Evolutionary conservation across 1,140 invertebrate species (phyloP).

Genomic region (Physella acuta): DNA sequence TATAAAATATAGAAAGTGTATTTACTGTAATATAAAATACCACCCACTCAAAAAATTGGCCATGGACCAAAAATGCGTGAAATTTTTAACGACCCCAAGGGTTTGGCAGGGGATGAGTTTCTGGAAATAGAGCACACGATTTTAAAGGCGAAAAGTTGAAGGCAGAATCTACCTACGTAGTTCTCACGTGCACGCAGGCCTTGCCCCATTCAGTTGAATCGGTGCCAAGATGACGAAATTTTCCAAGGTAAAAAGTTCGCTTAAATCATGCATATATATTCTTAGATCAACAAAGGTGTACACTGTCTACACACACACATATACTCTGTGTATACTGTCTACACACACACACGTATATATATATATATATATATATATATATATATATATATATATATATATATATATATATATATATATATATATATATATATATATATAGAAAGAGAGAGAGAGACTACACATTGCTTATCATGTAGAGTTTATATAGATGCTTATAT

Average conservation of each 20-base stretch:
- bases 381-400: neutral
- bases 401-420: neutral
- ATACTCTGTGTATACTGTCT: too few relatives aligned
- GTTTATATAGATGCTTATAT: neutral
- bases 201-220: neutral
- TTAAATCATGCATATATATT: neutral
- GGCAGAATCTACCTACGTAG: too few relatives aligned
- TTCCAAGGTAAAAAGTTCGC: neutral
- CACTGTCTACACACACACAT: neutral
- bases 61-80: too few relatives aligned
- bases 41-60: too few relatives aligned
- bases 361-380: neutral
- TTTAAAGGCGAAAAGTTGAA: too few relatives aligned
- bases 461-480: too few relatives aligned
- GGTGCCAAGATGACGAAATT: neutral
- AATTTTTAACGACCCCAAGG: too few relatives aligned
- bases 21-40: too few relatives aligned
- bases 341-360: neutral
- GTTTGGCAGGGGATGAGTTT: too few relatives aligned
- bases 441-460: too few relatives aligned
- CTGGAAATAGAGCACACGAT: too few relatives aligned
- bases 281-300: neutral
- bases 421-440: neutral
- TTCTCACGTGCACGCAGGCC: neutral
- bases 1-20: too few relatives aligned